These are phyloP conservation scores for Caenorhabditis brenneri DNA, from an alignment of 1,140 invertebrate genomes.

Conservation along the genomic window DNA sequence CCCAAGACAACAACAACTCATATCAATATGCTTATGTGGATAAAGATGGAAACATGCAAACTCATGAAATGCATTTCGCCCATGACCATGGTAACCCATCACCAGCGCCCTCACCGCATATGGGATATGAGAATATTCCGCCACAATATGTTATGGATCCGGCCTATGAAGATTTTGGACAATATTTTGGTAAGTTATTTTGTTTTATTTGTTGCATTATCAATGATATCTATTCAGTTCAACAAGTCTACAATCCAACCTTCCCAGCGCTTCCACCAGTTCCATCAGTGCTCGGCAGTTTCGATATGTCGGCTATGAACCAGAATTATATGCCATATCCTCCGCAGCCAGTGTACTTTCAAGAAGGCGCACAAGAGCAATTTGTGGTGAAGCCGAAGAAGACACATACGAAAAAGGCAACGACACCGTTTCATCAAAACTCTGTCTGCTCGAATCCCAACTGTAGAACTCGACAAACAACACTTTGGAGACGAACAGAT, in stretches of 20 bases:
- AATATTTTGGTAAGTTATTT: conserved; percentile 32
- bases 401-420: neutral
- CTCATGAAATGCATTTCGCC: conserved; percentile 6
- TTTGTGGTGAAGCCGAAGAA: neutral
- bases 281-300: neutral
- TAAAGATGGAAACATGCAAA: neutral
- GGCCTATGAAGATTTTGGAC: neutral
- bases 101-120: neutral
- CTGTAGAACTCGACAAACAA: neutral
- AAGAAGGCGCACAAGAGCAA: neutral
- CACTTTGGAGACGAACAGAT: conserved; percentile 10
- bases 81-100: neutral
- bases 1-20: neutral
- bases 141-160: neutral
- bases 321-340: neutral
- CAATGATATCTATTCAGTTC: neutral
- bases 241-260: neutral
- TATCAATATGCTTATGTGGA: neutral
- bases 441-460: conserved; percentile 14
- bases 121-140: neutral
- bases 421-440: neutral
- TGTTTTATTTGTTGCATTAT: neutral
- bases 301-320: neutral
- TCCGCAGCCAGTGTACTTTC: too few relatives aligned
- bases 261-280: neutral